phyloP scores from a whole-genome alignment of 2,797 vertebrate species.

The Trachurus trachurus region DNA sequence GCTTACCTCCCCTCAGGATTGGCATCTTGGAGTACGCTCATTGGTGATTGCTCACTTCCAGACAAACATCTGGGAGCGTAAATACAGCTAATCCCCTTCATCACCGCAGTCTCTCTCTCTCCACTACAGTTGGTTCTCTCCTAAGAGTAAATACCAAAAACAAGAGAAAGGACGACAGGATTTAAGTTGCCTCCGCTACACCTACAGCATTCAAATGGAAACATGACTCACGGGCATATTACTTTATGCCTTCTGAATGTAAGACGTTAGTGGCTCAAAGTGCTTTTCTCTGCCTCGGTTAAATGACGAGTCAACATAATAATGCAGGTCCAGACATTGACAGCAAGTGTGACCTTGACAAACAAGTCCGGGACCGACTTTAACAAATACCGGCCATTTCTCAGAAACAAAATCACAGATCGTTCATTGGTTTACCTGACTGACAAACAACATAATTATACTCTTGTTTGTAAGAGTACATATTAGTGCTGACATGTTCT shows the following conservation, averaged over 20 bases:
- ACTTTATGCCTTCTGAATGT: constrained; percentile 23
- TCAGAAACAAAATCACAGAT: neutral
- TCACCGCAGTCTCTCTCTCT: constrained; percentile 42
- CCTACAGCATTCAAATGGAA: constrained; percentile 32
- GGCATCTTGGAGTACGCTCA: constrained; percentile 63
- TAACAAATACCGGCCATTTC: neutral
- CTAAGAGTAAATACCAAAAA: constrained; percentile 60
- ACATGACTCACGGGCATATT: constrained; percentile 34
- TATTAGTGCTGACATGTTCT: neutral
- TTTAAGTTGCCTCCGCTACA: constrained; percentile 25
- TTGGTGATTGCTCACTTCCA: constrained; percentile 71
- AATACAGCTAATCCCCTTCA: constrained; percentile 76
- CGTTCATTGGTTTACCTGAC: neutral
- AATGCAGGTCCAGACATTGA: neutral
- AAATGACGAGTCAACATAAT: constrained; percentile 5
- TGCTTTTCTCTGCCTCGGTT: constrained; percentile 4
- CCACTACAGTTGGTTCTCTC: constrained; percentile 38
- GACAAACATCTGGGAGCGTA: constrained; percentile 78
- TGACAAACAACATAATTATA: neutral
- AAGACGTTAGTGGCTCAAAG: neutral
- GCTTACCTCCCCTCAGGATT: constrained; percentile 58
- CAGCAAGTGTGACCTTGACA: constrained; percentile 34
- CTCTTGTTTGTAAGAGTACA: neutral
- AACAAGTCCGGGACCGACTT: constrained; percentile 21
- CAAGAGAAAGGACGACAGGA: constrained; percentile 43